Conservation (phyloP, 2,797 vertebrate genomes). For the Simalia tracyae region DNA sequence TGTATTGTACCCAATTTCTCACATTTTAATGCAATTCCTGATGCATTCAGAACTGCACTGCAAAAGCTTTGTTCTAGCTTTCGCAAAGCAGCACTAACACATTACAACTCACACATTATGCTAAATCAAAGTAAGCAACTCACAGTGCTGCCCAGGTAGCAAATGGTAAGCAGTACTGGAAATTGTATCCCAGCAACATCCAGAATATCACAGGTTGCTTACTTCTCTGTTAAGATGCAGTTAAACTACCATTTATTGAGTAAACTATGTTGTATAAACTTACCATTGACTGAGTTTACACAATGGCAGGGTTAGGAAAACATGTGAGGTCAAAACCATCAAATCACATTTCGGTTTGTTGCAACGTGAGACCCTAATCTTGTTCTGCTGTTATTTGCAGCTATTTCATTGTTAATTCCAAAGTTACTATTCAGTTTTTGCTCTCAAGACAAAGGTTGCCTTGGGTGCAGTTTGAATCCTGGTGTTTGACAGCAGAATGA, state of each 20-base stretch:
- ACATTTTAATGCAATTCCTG: not conserved
- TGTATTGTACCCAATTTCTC: not conserved
- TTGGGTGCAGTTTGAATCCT: not conserved
- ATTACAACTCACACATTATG: not conserved
- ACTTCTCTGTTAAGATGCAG: too few relatives aligned
- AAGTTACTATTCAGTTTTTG: not conserved
- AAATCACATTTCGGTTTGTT: not conserved
- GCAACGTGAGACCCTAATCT: not conserved
- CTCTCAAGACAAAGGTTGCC: rapidly evolving
- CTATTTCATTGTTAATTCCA: not conserved
- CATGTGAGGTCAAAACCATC: not conserved
- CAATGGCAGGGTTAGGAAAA: not conserved
- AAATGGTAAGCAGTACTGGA: not conserved
- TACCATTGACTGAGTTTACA: not conserved
- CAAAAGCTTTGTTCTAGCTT: not conserved
- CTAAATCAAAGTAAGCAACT: not conserved
- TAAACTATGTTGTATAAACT: too few relatives aligned
- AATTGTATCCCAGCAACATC: not conserved
- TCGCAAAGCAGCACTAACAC: not conserved
- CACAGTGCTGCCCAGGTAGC: not conserved
- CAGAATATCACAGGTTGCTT: not conserved
- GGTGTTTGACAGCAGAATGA: not conserved
- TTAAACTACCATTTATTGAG: too few relatives aligned
- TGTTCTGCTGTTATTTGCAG: not conserved
- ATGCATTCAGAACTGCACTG: not conserved